phyloP scores from a whole-genome alignment of 2,113 vertebrate genomes.

The Nycticebus coucang region DNA sequence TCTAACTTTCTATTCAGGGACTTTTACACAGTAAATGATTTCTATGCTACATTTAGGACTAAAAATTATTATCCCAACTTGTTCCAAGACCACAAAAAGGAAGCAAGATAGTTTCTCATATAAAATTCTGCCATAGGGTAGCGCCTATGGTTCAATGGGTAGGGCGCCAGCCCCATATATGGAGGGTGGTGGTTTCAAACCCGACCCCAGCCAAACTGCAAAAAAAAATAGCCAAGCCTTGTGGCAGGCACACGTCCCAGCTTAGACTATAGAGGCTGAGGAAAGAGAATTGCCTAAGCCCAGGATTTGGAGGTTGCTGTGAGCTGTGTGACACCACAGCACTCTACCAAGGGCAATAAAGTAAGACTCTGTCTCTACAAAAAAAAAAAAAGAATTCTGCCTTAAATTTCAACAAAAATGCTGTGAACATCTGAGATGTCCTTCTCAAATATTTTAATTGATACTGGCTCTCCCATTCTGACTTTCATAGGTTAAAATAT shows the following conservation, averaged over 20 bases:
- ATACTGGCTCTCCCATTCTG: background rate
- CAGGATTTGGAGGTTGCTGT: no score
- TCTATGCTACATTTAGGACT: background rate
- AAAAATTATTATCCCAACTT: background rate
- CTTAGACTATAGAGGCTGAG: no score
- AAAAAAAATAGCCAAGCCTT: no score
- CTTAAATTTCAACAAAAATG: constrained; percentile 38
- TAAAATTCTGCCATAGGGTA: background rate
- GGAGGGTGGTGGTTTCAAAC: no score
- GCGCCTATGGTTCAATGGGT: no score
- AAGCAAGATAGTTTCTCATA: background rate
- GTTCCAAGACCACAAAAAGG: constrained; percentile 7
- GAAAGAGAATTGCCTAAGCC: no score
- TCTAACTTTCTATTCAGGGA: background rate
- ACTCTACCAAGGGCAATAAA: no score
- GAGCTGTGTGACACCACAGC: no score
- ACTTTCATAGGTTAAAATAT: background rate
- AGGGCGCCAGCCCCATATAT: no score
- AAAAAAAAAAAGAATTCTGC: background rate
- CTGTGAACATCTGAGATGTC: background rate
- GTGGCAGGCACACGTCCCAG: no score
- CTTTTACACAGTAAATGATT: background rate
- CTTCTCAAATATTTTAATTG: background rate
- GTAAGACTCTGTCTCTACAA: no score
- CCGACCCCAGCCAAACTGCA: no score